Evolutionary conservation across 2,113 vertebrate species (phyloP), one percentile per base, ranked within the genome.

Genomic region (Tinamus guttatus): DNA sequence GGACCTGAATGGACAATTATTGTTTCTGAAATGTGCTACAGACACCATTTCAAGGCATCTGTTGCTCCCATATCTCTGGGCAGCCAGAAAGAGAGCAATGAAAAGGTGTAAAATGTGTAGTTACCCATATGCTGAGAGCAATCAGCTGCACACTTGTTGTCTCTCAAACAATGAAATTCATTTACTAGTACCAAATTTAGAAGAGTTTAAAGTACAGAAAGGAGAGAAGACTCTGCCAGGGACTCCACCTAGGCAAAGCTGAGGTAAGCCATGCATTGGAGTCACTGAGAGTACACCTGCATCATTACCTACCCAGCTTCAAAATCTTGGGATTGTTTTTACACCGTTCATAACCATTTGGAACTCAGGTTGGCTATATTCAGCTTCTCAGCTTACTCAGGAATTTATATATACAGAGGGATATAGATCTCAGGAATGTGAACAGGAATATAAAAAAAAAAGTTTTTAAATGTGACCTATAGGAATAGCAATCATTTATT

Each of bases 41-140:
- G 80, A 25, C 82, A 88, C 69, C 80, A 78, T 91, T 91, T 94
- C 85, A 71, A 32, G 22, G 86, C 76, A 81, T 64, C 65, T 93
- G 28, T 47, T 82, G 84, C 67, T 80, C 71, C 49, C 75, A 51
- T 87, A 70, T 45, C 51, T 49, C 70, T 71, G 68, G 41, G 76
- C 14, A 81, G 92, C 32, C 77, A 94, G 86, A 90, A 71, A 47
- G 69, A 41, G 56, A 77, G 58, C 85, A 85, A 36, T 85, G 62
- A 91, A 87, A 95, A 93, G 85, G 91, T 90, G 60, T 25, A 91
- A 91, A 87, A 78, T 91, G n/a, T 43, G 64, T 45, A 67, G 76
- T 95, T 94, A 93, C 45, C 95, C 94, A 95, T 94, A 95, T 93
- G 89, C 52, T 91, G 60, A 83, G 65, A 84, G 74, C 73, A 69